Conservation (phyloP, 2,113 vertebrate genomes). For the Puntigrus tetrazona region DNA sequence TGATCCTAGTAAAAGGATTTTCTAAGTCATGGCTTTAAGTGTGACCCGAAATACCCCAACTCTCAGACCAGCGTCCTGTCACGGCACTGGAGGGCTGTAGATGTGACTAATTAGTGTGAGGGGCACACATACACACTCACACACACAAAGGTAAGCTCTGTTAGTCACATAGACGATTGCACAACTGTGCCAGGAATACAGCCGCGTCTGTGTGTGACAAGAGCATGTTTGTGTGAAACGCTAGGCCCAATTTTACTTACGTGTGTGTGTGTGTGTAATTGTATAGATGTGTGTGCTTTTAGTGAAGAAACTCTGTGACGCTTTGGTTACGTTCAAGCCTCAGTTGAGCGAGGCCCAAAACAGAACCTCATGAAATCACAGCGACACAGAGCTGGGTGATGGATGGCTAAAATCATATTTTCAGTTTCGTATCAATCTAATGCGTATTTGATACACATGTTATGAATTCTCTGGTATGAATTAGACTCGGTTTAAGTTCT, state of each 20-base stretch:
- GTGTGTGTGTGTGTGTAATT: constrained; percentile 5
- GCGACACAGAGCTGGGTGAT: background rate
- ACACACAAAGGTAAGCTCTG: constrained; percentile 46
- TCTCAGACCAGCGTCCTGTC: constrained; percentile 25
- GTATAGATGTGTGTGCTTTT: background rate
- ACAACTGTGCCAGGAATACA: constrained; percentile 45
- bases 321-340: background rate
- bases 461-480: too few species aligned
- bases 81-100: constrained; percentile 33
- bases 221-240: background rate
- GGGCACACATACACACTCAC: constrained; percentile 28
- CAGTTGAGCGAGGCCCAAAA: background rate
- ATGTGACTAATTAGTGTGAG: constrained; percentile 57
- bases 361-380: background rate
- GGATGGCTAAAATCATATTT: background rate
- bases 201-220: constrained; percentile 19
- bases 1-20: constrained; percentile 25
- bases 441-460: too few species aligned
- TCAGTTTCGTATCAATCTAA: background rate
- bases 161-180: constrained; percentile 40
- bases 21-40: constrained; percentile 32
- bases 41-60: constrained; percentile 28
- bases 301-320: background rate
- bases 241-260: background rate
- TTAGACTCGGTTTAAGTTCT: background rate